Evolutionary conservation across 2,113 vertebrate genomes (phyloP).

Genomic region (Lanius ludovicianus): DNA sequence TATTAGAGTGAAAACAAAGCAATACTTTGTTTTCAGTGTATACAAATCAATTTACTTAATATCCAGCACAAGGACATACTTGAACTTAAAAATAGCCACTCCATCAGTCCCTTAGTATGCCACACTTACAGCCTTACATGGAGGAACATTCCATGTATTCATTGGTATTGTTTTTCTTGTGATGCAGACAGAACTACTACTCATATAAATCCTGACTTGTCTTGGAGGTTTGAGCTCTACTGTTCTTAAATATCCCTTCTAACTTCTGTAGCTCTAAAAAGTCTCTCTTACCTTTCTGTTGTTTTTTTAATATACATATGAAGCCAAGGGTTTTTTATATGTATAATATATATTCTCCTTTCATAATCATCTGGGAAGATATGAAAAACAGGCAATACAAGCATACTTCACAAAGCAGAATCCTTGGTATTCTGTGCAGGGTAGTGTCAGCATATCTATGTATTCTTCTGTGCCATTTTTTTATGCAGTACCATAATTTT

Average conservation of each 20-base stretch:
- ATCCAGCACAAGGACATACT: neutral
- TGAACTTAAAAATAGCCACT: neutral
- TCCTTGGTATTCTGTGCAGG: neutral
- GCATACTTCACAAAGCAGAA: neutral
- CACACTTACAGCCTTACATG: neutral
- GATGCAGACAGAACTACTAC: neutral
- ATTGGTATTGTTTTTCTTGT: neutral
- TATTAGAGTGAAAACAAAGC: too few species aligned
- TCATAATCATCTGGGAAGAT: neutral
- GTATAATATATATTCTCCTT: neutral
- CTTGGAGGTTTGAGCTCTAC: neutral
- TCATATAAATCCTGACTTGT: neutral
- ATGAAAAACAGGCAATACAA: neutral
- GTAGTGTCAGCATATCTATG: neutral
- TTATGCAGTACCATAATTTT: neutral
- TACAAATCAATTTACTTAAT: neutral
- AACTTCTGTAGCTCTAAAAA: neutral
- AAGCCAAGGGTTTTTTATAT: neutral
- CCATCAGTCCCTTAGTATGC: neutral
- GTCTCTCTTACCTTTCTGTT: neutral
- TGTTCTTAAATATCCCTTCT: neutral
- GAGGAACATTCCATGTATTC: accelerated
- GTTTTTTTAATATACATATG: too few species aligned
- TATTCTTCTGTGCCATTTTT: neutral
- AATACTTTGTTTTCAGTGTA: neutral